Percentiles rank a stretch among this genome's conserved stretches.
phyloP scores from a whole-genome alignment of 1,140 invertebrate species.

The Apis laboriosa region DNA sequence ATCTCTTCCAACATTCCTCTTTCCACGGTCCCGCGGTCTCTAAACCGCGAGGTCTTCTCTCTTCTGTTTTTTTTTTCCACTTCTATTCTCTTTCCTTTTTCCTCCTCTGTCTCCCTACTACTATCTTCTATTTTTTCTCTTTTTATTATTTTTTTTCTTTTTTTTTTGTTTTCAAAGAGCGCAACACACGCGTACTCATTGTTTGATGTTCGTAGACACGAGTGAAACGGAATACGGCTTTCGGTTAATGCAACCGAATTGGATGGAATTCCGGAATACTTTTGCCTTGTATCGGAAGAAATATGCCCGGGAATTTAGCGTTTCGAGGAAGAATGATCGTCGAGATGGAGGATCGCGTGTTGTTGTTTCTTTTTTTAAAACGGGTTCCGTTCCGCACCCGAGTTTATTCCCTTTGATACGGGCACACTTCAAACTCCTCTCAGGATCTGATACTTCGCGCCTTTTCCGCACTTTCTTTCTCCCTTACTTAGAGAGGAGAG shows the following conservation, averaged over 20 bases:
- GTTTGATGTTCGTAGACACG: not conserved
- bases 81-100: not conserved
- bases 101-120: too few relatives aligned
- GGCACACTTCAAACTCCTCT: slow-evolving; percentile 50
- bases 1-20: too few relatives aligned
- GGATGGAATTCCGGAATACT: not conserved
- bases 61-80: not conserved
- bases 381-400: slow-evolving; percentile 1
- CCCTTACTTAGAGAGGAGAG: slow-evolving; percentile 15
- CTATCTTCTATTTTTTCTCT: too few relatives aligned
- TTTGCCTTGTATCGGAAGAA: not conserved
- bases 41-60: too few relatives aligned
- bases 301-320: not conserved
- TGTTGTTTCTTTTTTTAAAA: slow-evolving; percentile 10
- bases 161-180: not conserved
- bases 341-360: not conserved
- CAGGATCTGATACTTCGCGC: slow-evolving; percentile 47
- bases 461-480: slow-evolving; percentile 8
- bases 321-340: not conserved
- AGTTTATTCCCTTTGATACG: slow-evolving; percentile 55
- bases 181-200: not conserved
- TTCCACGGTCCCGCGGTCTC: too few relatives aligned
- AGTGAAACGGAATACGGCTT: not conserved
- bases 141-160: not conserved
- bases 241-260: not conserved